Percentiles rank a stretch among this genome's conserved stretches.
phyloP scores from a whole-genome alignment of 2,113 vertebrate genomes.

The Tachuris rubrigastra region DNA sequence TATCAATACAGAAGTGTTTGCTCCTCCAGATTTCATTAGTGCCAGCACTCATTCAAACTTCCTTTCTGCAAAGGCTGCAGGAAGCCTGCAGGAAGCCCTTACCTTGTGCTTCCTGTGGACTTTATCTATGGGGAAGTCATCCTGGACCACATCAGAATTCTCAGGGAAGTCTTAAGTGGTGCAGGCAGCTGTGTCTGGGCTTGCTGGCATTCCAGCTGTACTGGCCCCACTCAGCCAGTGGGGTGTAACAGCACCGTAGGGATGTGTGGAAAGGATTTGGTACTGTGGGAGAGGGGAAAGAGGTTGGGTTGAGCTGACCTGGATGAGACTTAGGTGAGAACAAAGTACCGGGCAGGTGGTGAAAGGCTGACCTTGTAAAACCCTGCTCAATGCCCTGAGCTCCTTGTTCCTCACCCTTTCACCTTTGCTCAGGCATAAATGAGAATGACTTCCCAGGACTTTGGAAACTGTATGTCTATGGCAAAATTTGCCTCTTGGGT shows the following conservation, averaged over 20 bases:
- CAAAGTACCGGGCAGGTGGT: background rate
- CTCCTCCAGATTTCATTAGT: background rate
- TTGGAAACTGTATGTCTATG: background rate
- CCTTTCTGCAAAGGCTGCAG: background rate
- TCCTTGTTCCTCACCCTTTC: background rate
- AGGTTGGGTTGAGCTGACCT: background rate
- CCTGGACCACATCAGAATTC: background rate
- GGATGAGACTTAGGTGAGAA: background rate
- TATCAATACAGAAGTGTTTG: background rate
- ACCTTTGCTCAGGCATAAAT: background rate
- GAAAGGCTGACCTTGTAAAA: background rate
- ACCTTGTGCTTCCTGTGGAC: background rate
- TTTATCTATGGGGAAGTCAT: background rate
- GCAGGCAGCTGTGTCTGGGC: background rate
- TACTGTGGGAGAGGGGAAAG: background rate
- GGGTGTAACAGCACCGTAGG: accelerated
- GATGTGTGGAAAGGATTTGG: background rate
- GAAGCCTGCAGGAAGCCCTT: background rate
- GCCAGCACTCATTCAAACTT: background rate
- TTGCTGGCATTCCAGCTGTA: background rate
- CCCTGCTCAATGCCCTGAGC: background rate
- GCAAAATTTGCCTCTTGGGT: background rate
- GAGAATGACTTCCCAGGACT: background rate
- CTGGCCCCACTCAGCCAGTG: background rate
- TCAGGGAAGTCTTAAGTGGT: accelerated